Conservation (phyloP, 2,113 vertebrate species). For the Macroglossus sobrinus region DNA sequence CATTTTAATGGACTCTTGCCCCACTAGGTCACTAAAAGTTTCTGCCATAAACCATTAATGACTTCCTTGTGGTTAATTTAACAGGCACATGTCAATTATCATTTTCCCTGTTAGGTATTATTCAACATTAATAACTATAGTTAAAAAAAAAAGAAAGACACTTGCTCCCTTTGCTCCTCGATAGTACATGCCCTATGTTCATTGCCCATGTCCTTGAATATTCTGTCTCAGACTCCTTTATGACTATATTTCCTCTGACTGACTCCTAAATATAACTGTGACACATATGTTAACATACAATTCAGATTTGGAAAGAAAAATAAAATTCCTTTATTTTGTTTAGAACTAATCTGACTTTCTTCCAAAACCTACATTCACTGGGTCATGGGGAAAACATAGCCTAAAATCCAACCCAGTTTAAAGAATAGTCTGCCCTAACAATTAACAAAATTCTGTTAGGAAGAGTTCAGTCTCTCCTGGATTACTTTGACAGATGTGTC, state of each 20-base stretch:
- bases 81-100: neutral
- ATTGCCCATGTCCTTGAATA: neutral
- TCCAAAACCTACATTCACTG: neutral
- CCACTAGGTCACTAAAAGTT: neutral
- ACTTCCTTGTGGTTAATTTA: neutral
- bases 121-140: neutral
- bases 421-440: neutral
- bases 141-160: too few species aligned
- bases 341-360: slow-evolving; percentile 34
- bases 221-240: neutral
- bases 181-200: neutral
- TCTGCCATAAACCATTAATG: neutral
- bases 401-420: neutral
- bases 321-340: slow-evolving; percentile 3
- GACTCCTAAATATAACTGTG: neutral
- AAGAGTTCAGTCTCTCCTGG: neutral
- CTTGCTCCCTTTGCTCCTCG: neutral
- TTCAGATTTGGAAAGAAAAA: neutral
- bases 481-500: neutral
- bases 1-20: neutral
- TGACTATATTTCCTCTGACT: neutral
- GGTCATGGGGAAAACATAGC: neutral
- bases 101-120: neutral
- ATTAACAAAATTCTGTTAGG: neutral
- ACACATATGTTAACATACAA: slow-evolving; percentile 7